Evolutionary conservation across 2,888 invertebrate genomes (phyloP).

Genomic region (Hyles lineata): DNA sequence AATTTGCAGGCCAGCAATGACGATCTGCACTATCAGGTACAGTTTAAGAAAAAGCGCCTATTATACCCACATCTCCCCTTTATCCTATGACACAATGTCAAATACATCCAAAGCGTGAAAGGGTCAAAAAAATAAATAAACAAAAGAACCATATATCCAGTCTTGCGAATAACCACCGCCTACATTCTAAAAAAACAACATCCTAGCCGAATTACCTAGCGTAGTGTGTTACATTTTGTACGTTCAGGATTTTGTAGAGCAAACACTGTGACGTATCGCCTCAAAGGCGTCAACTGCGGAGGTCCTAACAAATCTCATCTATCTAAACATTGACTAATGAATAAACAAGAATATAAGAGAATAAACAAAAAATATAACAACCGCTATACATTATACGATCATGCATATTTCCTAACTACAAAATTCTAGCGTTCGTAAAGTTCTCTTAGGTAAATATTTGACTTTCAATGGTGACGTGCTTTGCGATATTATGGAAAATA

Average conservation of each 20-base stretch:
- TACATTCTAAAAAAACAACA: conserved; percentile 24
- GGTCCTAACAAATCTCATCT: conserved; percentile 59
- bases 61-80: neutral
- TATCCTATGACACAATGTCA: conserved; percentile 2
- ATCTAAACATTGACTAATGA: conserved; percentile 71
- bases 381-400: conserved; percentile 57
- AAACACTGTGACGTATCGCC: conserved; percentile 44
- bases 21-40: neutral
- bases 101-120: conserved; percentile 38
- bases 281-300: conserved; percentile 36
- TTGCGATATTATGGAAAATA: neutral
- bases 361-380: conserved; percentile 49
- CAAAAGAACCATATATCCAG: conserved; percentile 52
- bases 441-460: conserved; percentile 56
- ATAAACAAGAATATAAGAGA: conserved; percentile 62
- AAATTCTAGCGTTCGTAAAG: conserved; percentile 70
- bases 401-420: conserved; percentile 73
- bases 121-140: conserved; percentile 47
- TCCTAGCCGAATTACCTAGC: conserved; percentile 66
- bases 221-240: conserved; percentile 72
- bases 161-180: conserved; percentile 51
- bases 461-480: conserved; percentile 13
- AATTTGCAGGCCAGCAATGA: neutral
- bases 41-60: neutral
- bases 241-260: conserved; percentile 79